Conservation (phyloP, 2,888 invertebrate genomes). For the Coelinius sp. region DNA sequence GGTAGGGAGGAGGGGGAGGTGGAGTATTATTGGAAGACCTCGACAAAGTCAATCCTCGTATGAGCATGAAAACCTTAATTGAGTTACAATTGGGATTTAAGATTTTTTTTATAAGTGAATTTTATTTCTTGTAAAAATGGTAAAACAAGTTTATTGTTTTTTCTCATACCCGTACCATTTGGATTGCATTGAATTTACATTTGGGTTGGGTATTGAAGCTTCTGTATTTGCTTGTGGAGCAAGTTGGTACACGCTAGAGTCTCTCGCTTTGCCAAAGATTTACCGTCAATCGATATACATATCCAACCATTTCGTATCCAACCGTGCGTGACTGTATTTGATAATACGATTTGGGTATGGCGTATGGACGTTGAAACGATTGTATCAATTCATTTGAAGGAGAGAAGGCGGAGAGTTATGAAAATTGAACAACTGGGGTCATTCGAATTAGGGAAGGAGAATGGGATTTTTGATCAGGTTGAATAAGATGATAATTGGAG, state of each 20-base stretch:
- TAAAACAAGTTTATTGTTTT: slow-evolving; percentile 13
- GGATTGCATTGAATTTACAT: slow-evolving; percentile 19
- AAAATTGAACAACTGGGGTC: background rate
- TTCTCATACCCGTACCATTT: background rate
- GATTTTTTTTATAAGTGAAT: slow-evolving; percentile 4
- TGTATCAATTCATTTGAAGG: background rate
- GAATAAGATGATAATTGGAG: background rate
- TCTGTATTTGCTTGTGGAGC: slow-evolving; percentile 5
- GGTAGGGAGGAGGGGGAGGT: background rate
- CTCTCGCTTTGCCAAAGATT: slow-evolving; percentile 29
- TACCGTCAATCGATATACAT: slow-evolving; percentile 26
- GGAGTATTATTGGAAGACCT: slow-evolving; percentile 2
- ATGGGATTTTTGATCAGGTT: background rate
- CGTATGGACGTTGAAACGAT: background rate
- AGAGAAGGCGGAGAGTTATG: background rate
- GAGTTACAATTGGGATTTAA: slow-evolving; percentile 12
- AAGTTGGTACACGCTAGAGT: slow-evolving; percentile 14
- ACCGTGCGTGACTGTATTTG: slow-evolving; percentile 22
- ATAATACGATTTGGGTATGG: slow-evolving; percentile 3
- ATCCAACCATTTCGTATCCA: slow-evolving; percentile 1
- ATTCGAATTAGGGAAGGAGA: background rate
- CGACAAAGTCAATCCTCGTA: slow-evolving; percentile 3
- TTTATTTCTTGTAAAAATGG: background rate
- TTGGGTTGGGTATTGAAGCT: background rate
- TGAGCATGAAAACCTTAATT: slow-evolving; percentile 21